Evolutionary conservation across 1,140 invertebrate species (phyloP).

Genomic region (Drosophila orosa): DNA sequence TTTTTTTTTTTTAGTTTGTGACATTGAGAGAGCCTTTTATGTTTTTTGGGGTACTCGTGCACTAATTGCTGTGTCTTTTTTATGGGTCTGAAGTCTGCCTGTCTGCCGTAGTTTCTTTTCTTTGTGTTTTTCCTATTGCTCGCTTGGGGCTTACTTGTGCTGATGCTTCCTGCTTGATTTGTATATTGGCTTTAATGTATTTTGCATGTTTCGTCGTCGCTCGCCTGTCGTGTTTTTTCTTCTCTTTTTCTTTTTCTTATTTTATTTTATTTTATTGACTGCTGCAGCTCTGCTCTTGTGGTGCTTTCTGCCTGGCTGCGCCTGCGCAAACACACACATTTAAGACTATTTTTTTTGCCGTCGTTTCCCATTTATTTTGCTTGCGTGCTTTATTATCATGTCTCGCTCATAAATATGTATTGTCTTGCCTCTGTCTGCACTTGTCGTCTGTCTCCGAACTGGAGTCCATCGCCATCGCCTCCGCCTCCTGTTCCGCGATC

Average conservation of each 20-base stretch:
- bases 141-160: slow-evolving; percentile 11
- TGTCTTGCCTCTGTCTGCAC: slow-evolving; percentile 44
- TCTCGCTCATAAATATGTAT: slow-evolving; percentile 57
- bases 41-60: slow-evolving; percentile 41
- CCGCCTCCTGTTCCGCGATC: slow-evolving; percentile 2
- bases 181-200: slow-evolving; percentile 61
- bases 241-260: neutral
- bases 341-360: slow-evolving; percentile 6
- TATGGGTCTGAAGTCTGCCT: slow-evolving; percentile 19
- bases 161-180: slow-evolving; percentile 55
- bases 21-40: slow-evolving; percentile 54
- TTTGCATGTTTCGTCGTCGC: slow-evolving; percentile 43
- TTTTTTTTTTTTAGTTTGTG: slow-evolving; percentile 30
- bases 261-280: slow-evolving; percentile 33
- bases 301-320: slow-evolving; percentile 45
- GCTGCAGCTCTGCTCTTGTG: slow-evolving; percentile 21
- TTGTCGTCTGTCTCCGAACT: slow-evolving; percentile 43
- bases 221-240: slow-evolving; percentile 33
- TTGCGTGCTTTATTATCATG: slow-evolving; percentile 54
- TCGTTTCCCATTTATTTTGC: slow-evolving; percentile 31
- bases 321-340: slow-evolving; percentile 26
- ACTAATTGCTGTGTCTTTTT: slow-evolving; percentile 39
- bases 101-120: slow-evolving; percentile 8
- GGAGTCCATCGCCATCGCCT: neutral
- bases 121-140: slow-evolving; percentile 25